Evolutionary conservation across 2,113 vertebrate species (phyloP), one percentile per base, ranked within the genome.

Genomic region (Xenotilapia flavipinnis): DNA sequence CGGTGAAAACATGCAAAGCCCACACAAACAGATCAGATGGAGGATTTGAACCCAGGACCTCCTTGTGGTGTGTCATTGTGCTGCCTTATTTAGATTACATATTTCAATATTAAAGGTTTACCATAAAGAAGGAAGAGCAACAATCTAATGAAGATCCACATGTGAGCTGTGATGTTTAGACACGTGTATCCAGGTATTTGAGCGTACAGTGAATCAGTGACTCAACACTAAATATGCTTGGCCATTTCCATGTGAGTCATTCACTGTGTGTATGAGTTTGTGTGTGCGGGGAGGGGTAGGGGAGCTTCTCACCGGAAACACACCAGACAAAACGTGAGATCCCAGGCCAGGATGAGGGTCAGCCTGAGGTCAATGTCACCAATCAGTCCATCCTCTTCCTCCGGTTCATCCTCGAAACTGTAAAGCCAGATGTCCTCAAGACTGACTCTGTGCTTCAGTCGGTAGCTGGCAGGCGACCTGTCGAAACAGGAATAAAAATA

Each of bases 381-480:
- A 2, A 6, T 26, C 2, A 47, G 23, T 47, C 77, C 82, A 2
- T 87, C 92, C 1, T 88, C 91, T 2, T 83, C 91, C 13, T 88
- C 93, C 0, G 6, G 75, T 40, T 93, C 92, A 13, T 92, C 89
- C 31, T 94, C 87, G 4, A 93, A 94, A 4, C 89, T 86, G 3
- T 83, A 91, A 2, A 94, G 77, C 88, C 90, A 93, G 33, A 96
- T 9, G 12, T 96, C 93, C 79, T 91, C 28, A 0, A 96, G 94
- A 51, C 60, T 85, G 60, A 95, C 87, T 53, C 91, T 88, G 90
- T 95, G 91, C 77, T 96, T 95, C 82, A 96, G 90, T 31, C 92
- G 94, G 86, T 96, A 97, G 84, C 92, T 95, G 86, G 83, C 82
- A 13, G 85, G 84, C 7, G 95, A 95, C 86, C 96, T 97, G 88